These are phyloP conservation scores for Phylloscopus trochilus DNA, from an alignment of 2,113 vertebrate species.

Conservation along the genomic window DNA sequence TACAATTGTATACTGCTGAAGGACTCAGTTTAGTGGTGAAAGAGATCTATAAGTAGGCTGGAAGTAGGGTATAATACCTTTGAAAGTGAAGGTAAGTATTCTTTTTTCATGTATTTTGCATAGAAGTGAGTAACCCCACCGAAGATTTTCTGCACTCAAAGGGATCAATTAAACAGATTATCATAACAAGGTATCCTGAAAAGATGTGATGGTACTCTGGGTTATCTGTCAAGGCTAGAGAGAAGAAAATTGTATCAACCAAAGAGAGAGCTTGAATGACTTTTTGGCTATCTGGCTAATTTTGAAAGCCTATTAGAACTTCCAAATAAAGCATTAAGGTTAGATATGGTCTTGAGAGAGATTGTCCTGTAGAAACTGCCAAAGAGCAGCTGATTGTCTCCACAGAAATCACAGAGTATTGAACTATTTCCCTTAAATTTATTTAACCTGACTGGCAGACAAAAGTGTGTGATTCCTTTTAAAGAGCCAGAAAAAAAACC, in stretches of 20 bases:
- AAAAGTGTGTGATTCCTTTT: slow-evolving; percentile 11
- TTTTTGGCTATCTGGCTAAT: not conserved
- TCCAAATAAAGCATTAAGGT: not conserved
- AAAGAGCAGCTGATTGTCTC: not conserved
- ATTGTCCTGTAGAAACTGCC: not conserved
- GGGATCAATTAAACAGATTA: not conserved
- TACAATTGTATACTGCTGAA: not conserved
- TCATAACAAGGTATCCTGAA: not conserved
- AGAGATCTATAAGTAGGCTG: not conserved
- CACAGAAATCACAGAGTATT: not conserved
- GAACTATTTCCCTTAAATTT: not conserved
- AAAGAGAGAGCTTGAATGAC: not conserved
- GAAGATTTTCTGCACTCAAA: not conserved
- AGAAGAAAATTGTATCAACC: not conserved
- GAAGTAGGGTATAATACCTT: not conserved
- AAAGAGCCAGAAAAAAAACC: not conserved
- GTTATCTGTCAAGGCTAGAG: not conserved
- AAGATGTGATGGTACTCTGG: not conserved
- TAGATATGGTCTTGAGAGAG: not conserved
- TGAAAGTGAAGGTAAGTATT: not conserved
- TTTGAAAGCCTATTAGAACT: not conserved
- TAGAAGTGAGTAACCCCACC: not conserved
- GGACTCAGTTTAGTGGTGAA: not conserved
- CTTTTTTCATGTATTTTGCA: not conserved
- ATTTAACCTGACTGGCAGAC: not conserved